phyloP scores from a whole-genome alignment of 2,113 vertebrate genomes.

The Cinclus cinclus region DNA sequence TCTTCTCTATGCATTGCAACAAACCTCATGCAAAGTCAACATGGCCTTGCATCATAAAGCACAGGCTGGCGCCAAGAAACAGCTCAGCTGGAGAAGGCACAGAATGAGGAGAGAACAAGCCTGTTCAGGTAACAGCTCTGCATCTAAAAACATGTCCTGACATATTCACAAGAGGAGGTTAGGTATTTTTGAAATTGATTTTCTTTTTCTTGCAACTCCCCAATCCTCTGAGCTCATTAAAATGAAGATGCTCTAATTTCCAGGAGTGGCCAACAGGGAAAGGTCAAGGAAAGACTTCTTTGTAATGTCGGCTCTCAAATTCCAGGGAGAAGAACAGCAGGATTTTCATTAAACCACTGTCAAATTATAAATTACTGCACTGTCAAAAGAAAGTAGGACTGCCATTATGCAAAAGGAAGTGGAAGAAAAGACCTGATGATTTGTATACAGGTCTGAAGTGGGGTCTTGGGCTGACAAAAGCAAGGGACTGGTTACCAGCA shows the following conservation, averaged over 20 bases:
- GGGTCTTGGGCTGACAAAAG: not conserved
- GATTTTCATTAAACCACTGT: not conserved
- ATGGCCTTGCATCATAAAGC: constrained; percentile 17
- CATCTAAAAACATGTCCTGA: constrained; percentile 21
- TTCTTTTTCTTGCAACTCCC: constrained; percentile 25
- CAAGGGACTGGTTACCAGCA: not conserved
- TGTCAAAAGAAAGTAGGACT: not conserved
- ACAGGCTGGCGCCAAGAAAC: constrained; percentile 8
- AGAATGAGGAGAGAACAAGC: constrained; percentile 25
- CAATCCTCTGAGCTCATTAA: constrained; percentile 39
- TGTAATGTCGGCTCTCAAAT: not conserved
- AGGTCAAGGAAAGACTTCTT: constrained; percentile 33
- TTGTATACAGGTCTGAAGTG: not conserved
- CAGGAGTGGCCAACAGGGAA: not conserved
- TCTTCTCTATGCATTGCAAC: not conserved
- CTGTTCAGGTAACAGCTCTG: constrained; percentile 8
- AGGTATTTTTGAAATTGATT: constrained; percentile 21
- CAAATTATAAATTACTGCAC: not conserved
- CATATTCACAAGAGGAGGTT: not conserved
- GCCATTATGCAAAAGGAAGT: not conserved
- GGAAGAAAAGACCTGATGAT: not conserved
- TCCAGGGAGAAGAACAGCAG: not conserved
- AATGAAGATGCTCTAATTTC: constrained; percentile 26
- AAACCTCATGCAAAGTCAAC: not conserved
- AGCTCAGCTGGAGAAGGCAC: constrained; percentile 9